Conservation (phyloP, 2,797 vertebrate genomes). For the Danio albolineatus region DNA sequence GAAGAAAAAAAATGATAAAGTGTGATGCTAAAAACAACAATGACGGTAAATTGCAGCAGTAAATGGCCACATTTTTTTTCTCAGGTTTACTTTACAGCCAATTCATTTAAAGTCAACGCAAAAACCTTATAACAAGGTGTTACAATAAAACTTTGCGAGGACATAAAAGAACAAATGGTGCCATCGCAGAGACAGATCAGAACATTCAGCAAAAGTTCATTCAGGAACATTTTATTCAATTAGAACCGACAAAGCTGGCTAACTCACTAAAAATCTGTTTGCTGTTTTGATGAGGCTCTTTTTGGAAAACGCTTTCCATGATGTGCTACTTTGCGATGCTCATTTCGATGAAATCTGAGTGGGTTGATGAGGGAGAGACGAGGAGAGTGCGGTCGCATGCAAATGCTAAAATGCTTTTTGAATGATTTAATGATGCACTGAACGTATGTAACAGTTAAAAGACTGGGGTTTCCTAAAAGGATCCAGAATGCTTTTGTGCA, state of each 20-base stretch:
- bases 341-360: conserved; percentile 27
- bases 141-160: not conserved
- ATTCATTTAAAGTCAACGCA: not conserved
- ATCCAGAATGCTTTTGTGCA: conserved; percentile 26
- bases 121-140: not conserved
- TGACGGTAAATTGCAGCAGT: no score
- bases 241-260: conserved; percentile 17
- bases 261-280: conserved; percentile 39
- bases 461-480: conserved; percentile 19
- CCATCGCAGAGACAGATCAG: not conserved
- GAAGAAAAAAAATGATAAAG: no score
- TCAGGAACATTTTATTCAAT: conserved; percentile 21
- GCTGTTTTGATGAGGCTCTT: conserved; percentile 33
- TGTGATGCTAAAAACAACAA: no score
- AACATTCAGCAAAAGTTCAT: conserved; percentile 1
- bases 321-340: conserved; percentile 22
- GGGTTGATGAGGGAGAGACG: conserved; percentile 23
- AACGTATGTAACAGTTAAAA: conserved; percentile 15
- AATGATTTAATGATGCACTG: conserved; percentile 33
- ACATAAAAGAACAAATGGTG: not conserved
- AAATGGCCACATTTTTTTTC: no score
- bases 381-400: conserved; percentile 34
- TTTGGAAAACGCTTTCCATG: conserved; percentile 33
- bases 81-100: no score
- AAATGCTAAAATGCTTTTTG: conserved; percentile 27